Percentiles rank a stretch among this genome's conserved stretches.
phyloP scores from a whole-genome alignment of 2,888 invertebrate genomes.

The Mesorhabditis sp. region DNA sequence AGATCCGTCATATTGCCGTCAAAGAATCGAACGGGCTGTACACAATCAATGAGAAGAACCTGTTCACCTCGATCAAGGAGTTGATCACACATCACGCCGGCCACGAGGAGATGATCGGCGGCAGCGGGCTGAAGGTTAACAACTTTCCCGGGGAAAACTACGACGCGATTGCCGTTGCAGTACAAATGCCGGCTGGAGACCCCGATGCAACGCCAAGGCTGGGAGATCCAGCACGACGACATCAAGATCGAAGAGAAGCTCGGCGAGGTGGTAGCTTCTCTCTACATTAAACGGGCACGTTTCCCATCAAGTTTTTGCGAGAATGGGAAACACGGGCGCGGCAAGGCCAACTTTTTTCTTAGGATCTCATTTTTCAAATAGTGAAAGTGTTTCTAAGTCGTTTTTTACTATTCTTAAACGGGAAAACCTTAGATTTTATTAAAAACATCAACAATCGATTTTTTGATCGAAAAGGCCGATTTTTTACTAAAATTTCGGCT shows the following conservation, averaged over 20 bases:
- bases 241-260: background rate
- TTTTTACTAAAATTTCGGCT: too few species aligned
- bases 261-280: background rate
- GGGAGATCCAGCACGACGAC: background rate
- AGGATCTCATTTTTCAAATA: too few species aligned
- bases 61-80: background rate
- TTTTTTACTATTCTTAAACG: too few species aligned
- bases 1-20: constrained; percentile 5
- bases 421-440: too few species aligned
- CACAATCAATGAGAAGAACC: constrained; percentile 2
- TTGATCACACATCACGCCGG: background rate
- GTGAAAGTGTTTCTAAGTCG: too few species aligned
- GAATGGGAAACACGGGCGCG: too few species aligned
- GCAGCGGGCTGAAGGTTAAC: background rate
- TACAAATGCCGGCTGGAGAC: background rate
- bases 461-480: too few species aligned
- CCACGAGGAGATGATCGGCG: background rate
- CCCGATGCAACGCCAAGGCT: background rate
- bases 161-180: background rate
- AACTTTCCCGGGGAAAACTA: background rate
- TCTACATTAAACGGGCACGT: too few species aligned
- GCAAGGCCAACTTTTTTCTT: too few species aligned
- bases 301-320: too few species aligned
- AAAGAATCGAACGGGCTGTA: background rate
- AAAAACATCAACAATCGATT: too few species aligned